Conservation (phyloP, 2,797 vertebrate genomes). For the Betta splendens region DNA sequence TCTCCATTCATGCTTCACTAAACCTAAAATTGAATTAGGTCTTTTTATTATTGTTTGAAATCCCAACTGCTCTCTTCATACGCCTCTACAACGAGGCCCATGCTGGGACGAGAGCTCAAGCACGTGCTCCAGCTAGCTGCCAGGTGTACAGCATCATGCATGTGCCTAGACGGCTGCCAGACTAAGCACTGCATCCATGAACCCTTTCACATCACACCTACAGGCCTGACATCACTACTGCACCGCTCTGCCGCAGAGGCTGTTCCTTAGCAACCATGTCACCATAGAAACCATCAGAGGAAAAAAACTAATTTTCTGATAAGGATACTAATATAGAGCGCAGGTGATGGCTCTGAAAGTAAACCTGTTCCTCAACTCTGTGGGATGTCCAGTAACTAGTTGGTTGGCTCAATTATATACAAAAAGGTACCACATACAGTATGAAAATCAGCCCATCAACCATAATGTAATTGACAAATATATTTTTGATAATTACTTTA, state of each 20-base stretch:
- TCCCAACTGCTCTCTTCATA: slow-evolving; percentile 18
- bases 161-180: slow-evolving; percentile 59
- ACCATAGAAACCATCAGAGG: slow-evolving; percentile 84
- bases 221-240: slow-evolving; percentile 84
- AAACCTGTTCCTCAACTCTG: slow-evolving; percentile 28
- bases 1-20: slow-evolving; percentile 1
- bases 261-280: slow-evolving; percentile 95
- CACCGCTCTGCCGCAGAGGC: slow-evolving; percentile 84
- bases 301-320: slow-evolving; percentile 68
- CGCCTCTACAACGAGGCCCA: slow-evolving; percentile 4
- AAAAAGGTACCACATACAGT: neutral
- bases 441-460: too few species aligned
- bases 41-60: slow-evolving; percentile 33
- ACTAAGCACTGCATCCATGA: slow-evolving; percentile 53
- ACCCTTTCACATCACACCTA: slow-evolving; percentile 57
- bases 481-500: slow-evolving; percentile 24
- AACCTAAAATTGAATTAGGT: slow-evolving; percentile 22
- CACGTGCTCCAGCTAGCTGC: slow-evolving; percentile 50
- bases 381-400: neutral
- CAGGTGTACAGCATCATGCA: slow-evolving; percentile 33
- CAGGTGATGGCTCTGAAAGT: slow-evolving; percentile 43
- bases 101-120: slow-evolving; percentile 30
- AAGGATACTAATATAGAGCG: slow-evolving; percentile 60
- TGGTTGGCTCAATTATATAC: neutral
- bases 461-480: too few species aligned